These are phyloP conservation scores for Teleiodes luculella DNA, from an alignment of 2,888 invertebrate species.

Conservation along the genomic window DNA sequence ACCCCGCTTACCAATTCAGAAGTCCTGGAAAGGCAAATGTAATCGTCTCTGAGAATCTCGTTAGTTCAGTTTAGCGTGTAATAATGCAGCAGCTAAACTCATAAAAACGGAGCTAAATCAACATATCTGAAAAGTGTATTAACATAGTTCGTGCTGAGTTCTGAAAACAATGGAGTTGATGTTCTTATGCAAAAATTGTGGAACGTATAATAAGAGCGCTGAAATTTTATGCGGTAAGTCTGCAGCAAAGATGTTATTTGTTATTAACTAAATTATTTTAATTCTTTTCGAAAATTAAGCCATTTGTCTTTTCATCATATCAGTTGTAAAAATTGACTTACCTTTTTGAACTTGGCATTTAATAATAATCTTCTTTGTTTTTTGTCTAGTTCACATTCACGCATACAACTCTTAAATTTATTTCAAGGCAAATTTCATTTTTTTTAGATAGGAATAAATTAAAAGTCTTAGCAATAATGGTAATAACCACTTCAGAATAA, in stretches of 20 bases:
- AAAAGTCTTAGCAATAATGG: no score
- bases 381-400: no score
- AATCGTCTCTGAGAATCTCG: constrained; percentile 29
- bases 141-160: constrained; percentile 30
- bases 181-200: not conserved
- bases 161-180: constrained; percentile 24
- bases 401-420: no score
- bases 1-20: not conserved
- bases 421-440: not conserved
- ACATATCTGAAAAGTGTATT: constrained; percentile 32
- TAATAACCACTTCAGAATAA: no score
- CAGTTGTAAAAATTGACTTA: no score
- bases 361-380: no score
- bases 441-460: no score
- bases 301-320: no score
- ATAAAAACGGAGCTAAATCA: constrained; percentile 36
- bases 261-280: not conserved
- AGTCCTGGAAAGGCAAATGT: constrained; percentile 6
- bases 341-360: no score
- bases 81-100: constrained; percentile 33
- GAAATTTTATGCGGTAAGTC: not conserved
- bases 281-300: no score
- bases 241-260: no score
- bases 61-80: constrained; percentile 34
- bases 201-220: not conserved